Base-by-base conservation (phyloP, 1,140 invertebrate species). In the Papilio dardanus region DNA sequence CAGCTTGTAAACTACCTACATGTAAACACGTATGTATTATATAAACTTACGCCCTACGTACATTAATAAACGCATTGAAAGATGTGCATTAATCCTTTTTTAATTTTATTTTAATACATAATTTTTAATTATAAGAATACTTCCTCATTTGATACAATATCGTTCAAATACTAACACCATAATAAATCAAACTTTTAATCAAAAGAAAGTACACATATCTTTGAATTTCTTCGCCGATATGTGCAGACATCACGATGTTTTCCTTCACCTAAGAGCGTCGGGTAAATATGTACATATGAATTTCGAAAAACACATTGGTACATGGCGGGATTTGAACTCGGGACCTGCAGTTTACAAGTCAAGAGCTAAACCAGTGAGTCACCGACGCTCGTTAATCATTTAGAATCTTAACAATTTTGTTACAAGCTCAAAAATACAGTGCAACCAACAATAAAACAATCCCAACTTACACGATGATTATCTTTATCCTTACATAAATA, bases 21-120 rank as follows among this genome's bases (percentile, higher is more conserved):
- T 62, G 54, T 62, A 62, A 62, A 62, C 54, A 62, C 1, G 24
- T 62, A 62, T 24, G 50, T 54, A 28, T 62, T 24, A 62, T 62
- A 24, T 62, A 62, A 62, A 30, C 54, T 62, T 14, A 3, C 10
- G 21, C 54, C 24, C 24, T 12, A 14, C 54, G 21, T 28, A 58
- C 54, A 62, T 62, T 62, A 62, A 62, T 62, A 6, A 14, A 62
- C 24, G 24, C 5, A 28, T 62, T 28, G 54, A 62, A 62, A 62
- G 54, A 62, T 62, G 1, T 46, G 19, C 14, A 28, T 62, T 62
- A 62, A 62, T 28, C 21, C 2, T 62, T 62, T 28, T 10, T 62
- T n/a, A n/a, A n/a, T n/a, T n/a, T n/a, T n/a, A n/a, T n/a, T n/a
- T n/a, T n/a, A n/a, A n/a, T n/a, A n/a, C n/a, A n/a, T n/a, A n/a